Conservation (phyloP, 2,113 vertebrate genomes). For the Polyodon spathula region DNA sequence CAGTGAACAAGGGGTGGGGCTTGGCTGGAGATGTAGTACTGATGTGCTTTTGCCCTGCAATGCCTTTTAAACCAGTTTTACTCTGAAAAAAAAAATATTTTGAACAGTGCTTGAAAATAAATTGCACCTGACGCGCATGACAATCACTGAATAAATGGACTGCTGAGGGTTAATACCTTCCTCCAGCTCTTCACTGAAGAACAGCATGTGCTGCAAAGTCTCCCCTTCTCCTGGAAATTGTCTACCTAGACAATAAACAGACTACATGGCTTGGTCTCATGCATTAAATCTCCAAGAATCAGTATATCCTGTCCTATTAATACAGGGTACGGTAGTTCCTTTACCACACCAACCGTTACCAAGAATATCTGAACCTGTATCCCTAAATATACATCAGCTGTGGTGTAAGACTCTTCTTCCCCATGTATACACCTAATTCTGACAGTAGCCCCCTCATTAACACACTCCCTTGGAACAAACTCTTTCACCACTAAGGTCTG, state of each 20-base stretch:
- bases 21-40: too few relatives aligned
- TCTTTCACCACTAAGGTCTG: neutral
- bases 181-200: neutral
- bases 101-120: too few relatives aligned
- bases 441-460: neutral
- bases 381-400: neutral
- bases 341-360: neutral
- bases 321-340: neutral
- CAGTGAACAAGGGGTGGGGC: too few relatives aligned
- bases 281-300: neutral
- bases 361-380: neutral
- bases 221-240: neutral
- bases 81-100: too few relatives aligned
- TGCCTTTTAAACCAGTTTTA: too few relatives aligned
- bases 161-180: too few relatives aligned
- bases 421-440: neutral
- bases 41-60: too few relatives aligned
- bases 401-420: neutral
- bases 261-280: neutral
- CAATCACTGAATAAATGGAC: too few relatives aligned
- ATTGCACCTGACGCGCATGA: too few relatives aligned
- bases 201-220: neutral
- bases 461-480: neutral
- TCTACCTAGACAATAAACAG: too few relatives aligned
- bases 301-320: neutral